Base-by-base conservation (phyloP, 2,113 vertebrate genomes). In the Oxyura jamaicensis region DNA sequence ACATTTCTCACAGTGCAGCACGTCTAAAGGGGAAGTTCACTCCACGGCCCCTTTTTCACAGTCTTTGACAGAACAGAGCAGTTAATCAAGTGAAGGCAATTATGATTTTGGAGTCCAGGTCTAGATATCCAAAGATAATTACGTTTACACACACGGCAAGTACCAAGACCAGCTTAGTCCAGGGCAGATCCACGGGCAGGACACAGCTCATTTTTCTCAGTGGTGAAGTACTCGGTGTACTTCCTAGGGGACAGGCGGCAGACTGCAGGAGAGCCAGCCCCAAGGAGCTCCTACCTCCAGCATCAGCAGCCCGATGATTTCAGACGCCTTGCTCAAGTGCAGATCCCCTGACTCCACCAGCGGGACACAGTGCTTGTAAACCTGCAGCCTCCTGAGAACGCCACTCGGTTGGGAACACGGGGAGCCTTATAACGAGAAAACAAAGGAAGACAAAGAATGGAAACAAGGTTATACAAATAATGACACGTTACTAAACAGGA, bases 281-380 rank as follows among this genome's bases (percentile, higher is more conserved):
- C 58, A 87, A 60, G 4, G 20, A 91, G 39, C 36, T 15, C 89
- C 90, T 97, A 99, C 99, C 98, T 99, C 99, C 76, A 99, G 95
- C 99, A 99, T 99, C 65, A 99, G 98, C 72, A 99, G 93, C 60
- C 99, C 99, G 81, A 99, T 98, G 72, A 99, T 98, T 91, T 99
- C 99, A 75, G 99, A 98, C 8, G 98, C 98, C 56, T 99, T 98
- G 80, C 98, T 97, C 87, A 98, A 89, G 83, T 98, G 98, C 74
- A 99, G 97, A 72, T 99, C 99, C 39, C 99, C 99, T 2, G 99
- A 99, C 86, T 99, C 99, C 95, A 99, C 99, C 12, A 99, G 96
- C 2, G 97, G 98, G 87, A 99, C 71, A 33, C 98, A 99, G 94
- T 98, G 98, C 67, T 98, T 98, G 95, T 99, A 99, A 58, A 99